Conservation (phyloP, 2,888 invertebrate genomes). For the Acheta domesticus region DNA sequence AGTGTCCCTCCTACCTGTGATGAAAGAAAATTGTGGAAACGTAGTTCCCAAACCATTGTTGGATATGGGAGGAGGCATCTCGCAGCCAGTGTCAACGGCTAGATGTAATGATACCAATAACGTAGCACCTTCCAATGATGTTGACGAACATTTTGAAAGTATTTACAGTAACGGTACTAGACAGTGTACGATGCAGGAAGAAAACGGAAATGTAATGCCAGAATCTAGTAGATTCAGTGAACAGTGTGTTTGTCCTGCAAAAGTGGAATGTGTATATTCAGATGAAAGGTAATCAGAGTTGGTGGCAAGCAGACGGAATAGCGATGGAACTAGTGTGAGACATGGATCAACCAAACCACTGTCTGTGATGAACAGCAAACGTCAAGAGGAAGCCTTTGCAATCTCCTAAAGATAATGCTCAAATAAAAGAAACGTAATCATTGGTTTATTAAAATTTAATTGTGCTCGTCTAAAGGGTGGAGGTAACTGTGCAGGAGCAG, state of each 20-base stretch:
- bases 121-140: conserved; percentile 33
- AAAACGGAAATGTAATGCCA: conserved; percentile 33
- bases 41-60: neutral
- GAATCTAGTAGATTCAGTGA: neutral
- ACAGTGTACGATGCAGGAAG: conserved; percentile 30
- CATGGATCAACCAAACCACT: conserved; percentile 31
- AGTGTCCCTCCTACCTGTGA: conserved; percentile 31
- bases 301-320: conserved; percentile 29
- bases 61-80: neutral
- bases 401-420: conserved; percentile 37
- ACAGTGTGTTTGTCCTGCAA: neutral
- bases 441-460: conserved; percentile 44
- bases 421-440: conserved; percentile 42
- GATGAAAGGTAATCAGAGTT: conserved; percentile 25
- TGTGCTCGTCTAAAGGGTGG: conserved; percentile 39
- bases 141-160: conserved; percentile 40
- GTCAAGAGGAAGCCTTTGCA: conserved; percentile 37
- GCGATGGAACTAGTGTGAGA: conserved; percentile 20
- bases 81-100: neutral
- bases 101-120: conserved; percentile 31
- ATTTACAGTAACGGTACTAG: conserved; percentile 38
- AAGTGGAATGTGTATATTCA: conserved; percentile 28
- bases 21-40: conserved; percentile 18
- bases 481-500: conserved; percentile 32
- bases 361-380: conserved; percentile 35